Evolutionary conservation across 2,113 vertebrate genomes (phyloP), one percentile per base, ranked within the genome.

Genomic region (Petroica traversi): DNA sequence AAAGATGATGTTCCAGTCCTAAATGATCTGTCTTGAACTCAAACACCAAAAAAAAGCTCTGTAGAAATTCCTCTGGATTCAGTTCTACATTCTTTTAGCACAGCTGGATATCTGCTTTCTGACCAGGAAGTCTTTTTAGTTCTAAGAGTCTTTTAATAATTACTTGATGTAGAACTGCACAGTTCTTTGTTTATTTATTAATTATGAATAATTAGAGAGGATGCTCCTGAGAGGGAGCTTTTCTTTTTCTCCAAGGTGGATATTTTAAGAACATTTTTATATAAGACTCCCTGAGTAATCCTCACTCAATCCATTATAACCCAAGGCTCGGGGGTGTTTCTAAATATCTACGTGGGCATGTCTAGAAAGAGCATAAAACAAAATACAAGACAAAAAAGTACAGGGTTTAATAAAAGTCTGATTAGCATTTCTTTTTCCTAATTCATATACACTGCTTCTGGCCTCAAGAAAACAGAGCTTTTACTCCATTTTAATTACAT

Each of bases 111-210:
- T 87, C 88, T 93, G 66, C 81, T 92, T 86, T 87, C 91, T 94
- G 82, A 96, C 93, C 88, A 89, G 84, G 78, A 92, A 84, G 57
- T 86, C 92, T 93, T 94, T 94, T 93, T 86, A 95, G 82, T 85
- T 94, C 77, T 92, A 85, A 97, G 89, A 92, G 78, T 58, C 61
- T 89, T 97, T 95, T 96, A 93, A 89, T 92, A 93, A 85, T 87
- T 91, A 72, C 87, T 93, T 96, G 63, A 72, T 87, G 71, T 71
- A 95, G 78, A 87, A 58, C 72, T 78, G 80, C 52, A 68, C 36
- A 48, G 52, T 85, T 93, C 83, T 85, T 85, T 88, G 85, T 94
- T 95, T 97, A 96, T 96, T 94, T 95, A 96, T 97, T 96, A 96
- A 95, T 95, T 96, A 94, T 96, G 72, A 96, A 92, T 93, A 96